Conservation (phyloP, 2,113 vertebrate species). For the Benitochromis conjunctus region DNA sequence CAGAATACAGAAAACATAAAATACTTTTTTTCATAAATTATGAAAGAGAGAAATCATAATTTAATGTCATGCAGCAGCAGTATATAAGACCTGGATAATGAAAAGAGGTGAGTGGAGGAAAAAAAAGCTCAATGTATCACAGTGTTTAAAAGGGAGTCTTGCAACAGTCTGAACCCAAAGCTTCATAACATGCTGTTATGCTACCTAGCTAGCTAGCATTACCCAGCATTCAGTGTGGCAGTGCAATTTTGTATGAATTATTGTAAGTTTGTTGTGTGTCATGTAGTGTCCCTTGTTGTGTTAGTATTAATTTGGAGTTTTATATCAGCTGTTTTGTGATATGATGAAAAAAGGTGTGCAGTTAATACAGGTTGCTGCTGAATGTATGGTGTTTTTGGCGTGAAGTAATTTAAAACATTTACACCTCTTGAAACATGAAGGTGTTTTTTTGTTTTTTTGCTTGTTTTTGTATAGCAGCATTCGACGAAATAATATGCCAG, state of each 20-base stretch:
- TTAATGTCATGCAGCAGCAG: background rate
- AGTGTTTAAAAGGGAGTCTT: background rate
- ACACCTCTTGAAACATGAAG: background rate
- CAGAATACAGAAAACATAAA: background rate
- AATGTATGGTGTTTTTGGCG: background rate
- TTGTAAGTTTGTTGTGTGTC: background rate
- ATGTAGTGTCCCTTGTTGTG: background rate
- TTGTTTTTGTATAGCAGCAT: background rate
- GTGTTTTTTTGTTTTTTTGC: rapidly evolving
- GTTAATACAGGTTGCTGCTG: background rate
- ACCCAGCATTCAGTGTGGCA: background rate
- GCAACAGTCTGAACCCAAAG: background rate
- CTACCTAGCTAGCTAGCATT: background rate
- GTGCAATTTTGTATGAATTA: background rate
- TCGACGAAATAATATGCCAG: background rate
- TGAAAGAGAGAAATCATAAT: background rate
- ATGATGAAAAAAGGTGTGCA: background rate
- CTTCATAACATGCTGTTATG: background rate
- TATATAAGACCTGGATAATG: background rate
- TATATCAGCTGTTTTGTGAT: background rate
- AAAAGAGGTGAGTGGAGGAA: background rate
- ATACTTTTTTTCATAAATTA: too few species aligned
- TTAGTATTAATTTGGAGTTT: background rate
- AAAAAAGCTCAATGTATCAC: too few species aligned
- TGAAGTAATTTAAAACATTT: background rate